phyloP scores from a whole-genome alignment of 2,113 vertebrate genomes.

The Apteryx owenii region DNA sequence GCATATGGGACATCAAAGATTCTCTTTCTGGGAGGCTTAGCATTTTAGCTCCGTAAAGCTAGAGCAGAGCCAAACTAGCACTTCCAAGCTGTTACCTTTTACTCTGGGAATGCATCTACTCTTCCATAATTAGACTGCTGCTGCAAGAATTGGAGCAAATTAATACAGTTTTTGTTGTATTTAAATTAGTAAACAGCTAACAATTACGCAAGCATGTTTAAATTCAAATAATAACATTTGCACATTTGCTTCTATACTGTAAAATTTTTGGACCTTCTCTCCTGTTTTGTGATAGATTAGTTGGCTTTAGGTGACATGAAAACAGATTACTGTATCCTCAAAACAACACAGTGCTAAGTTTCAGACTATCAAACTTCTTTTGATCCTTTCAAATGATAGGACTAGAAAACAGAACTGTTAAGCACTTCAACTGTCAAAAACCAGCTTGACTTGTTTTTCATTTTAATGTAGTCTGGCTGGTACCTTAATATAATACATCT shows the following conservation, averaged over 20 bases:
- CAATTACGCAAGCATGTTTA: neutral
- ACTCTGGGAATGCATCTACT: neutral
- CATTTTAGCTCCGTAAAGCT: neutral
- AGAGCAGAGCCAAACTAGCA: neutral
- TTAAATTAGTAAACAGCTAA: neutral
- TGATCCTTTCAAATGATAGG: neutral
- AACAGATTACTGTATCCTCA: neutral
- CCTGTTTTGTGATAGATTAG: neutral
- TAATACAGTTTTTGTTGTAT: neutral
- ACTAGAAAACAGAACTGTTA: neutral
- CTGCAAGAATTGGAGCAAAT: neutral
- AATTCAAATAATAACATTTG: neutral
- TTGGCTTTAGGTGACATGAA: neutral
- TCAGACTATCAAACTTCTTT: constrained; percentile 1
- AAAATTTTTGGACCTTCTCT: neutral
- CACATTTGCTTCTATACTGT: neutral
- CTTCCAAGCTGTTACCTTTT: neutral
- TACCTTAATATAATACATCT: neutral
- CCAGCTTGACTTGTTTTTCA: constrained; percentile 11
- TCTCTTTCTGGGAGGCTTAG: neutral
- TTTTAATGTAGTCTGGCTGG: constrained; percentile 17
- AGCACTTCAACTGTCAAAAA: constrained; percentile 35
- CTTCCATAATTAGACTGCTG: neutral
- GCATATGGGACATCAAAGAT: neutral
- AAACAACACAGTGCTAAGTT: neutral